A percentile compares a stretch with the other conserved stretches of the same genome.
These are phyloP conservation scores for Scaptomyza hsui DNA, from an alignment of 1,140 invertebrate species.

Conservation along the genomic window DNA sequence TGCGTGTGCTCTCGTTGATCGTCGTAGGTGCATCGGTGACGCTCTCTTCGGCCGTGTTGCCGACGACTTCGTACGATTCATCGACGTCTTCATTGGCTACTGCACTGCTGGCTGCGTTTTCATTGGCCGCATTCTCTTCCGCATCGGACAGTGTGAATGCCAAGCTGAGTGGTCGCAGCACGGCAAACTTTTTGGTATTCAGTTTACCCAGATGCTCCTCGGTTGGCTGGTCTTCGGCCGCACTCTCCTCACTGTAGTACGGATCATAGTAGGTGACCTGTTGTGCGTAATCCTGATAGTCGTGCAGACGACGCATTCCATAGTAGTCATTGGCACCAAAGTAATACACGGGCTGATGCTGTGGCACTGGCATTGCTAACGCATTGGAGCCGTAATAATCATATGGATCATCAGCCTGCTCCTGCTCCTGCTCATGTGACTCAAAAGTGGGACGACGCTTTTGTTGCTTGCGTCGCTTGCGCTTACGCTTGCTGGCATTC, in stretches of 20 bases:
- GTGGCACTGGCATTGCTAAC: constrained; percentile 1
- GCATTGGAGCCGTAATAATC: constrained; percentile 33
- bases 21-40: constrained; percentile 15
- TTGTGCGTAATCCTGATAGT: constrained; percentile 30
- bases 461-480: constrained; percentile 62
- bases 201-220: constrained; percentile 28
- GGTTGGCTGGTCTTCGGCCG: background rate
- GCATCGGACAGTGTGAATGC: constrained; percentile 10
- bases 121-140: constrained; percentile 3
- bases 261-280: constrained; percentile 34
- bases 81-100: constrained; percentile 24
- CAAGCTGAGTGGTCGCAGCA: constrained; percentile 47
- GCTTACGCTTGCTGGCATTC: constrained; percentile 58
- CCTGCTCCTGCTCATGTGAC: constrained; percentile 35
- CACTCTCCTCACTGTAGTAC: background rate
- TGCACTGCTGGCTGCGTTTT: background rate
- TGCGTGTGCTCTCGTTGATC: constrained; percentile 64
- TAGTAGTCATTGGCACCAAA: constrained; percentile 62
- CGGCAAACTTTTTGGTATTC: constrained; percentile 40
- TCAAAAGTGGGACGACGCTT: constrained; percentile 45
- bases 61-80: background rate
- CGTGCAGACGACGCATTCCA: constrained; percentile 54
- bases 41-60: constrained; percentile 4
- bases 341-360: constrained; percentile 55
- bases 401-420: constrained; percentile 38